These are phyloP conservation scores for Trichechus manatus DNA, from an alignment of 2,113 vertebrate species.

Conservation along the genomic window DNA sequence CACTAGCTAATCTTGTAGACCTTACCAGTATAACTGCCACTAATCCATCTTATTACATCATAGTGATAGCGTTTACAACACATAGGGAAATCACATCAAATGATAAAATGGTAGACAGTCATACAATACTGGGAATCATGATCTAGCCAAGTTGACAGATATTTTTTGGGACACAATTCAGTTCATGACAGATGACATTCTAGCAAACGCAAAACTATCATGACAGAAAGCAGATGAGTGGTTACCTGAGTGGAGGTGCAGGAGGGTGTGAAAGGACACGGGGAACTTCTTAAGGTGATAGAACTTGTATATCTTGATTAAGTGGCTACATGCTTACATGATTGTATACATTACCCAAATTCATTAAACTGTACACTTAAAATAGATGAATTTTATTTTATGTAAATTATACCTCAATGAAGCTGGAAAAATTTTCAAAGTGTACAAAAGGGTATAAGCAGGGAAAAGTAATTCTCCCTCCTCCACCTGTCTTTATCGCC, in stretches of 20 bases:
- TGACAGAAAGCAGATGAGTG: not conserved
- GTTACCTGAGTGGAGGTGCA: not conserved
- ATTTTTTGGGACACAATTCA: too few relatives aligned
- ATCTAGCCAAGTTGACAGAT: too few relatives aligned
- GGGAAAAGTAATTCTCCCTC: not conserved
- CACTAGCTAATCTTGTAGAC: too few relatives aligned
- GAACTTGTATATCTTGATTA: not conserved
- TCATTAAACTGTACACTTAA: conserved; percentile 18
- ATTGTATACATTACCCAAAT: not conserved
- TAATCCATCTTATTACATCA: too few relatives aligned
- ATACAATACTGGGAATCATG: too few relatives aligned
- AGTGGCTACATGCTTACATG: not conserved
- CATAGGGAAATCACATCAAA: too few relatives aligned
- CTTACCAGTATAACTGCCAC: too few relatives aligned
- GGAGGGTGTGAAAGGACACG: not conserved
- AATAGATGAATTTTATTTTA: conserved; percentile 5
- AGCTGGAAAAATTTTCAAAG: not conserved
- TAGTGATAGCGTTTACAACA: too few relatives aligned
- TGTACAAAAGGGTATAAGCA: not conserved
- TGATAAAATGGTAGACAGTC: too few relatives aligned
- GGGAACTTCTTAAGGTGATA: not conserved
- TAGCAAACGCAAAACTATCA: not conserved
- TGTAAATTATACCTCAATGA: conserved; percentile 16
- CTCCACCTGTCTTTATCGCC: not conserved
- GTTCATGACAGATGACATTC: not conserved